A percentile compares a stretch with the other conserved stretches of the same genome.
Conservation (phyloP, 2,888 invertebrate genomes). For the Seira sanloemensis region DNA sequence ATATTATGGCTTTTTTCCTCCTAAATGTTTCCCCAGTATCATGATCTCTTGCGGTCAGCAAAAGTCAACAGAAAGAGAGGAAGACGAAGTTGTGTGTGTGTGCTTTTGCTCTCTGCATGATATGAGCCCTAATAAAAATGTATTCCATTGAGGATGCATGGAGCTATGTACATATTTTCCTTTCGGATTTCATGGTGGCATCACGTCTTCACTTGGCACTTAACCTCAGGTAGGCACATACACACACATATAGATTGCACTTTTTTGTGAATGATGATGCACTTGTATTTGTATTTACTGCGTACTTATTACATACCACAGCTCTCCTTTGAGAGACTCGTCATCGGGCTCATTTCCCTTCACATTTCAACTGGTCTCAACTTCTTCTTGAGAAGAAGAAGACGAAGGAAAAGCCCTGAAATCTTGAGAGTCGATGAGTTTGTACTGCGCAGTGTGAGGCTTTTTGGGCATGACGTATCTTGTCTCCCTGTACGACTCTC, state of each 20-base stretch:
- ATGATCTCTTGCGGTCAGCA: slow-evolving; percentile 64
- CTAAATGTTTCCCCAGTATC: slow-evolving; percentile 18
- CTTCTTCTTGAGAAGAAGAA: slow-evolving; percentile 1
- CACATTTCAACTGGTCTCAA: not conserved
- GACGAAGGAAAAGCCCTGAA: not conserved
- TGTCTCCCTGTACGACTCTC: slow-evolving; percentile 2
- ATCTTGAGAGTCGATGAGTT: slow-evolving; percentile 39
- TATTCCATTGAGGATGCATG: slow-evolving; percentile 60
- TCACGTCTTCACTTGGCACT: slow-evolving; percentile 66
- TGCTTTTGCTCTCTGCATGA: slow-evolving; percentile 59
- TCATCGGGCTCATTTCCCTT: too few relatives aligned
- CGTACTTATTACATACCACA: too few relatives aligned
- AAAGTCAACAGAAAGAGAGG: slow-evolving; percentile 52
- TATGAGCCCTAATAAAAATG: slow-evolving; percentile 65
- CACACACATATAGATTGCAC: slow-evolving; percentile 46
- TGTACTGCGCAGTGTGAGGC: slow-evolving; percentile 63
- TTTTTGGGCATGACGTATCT: slow-evolving; percentile 46
- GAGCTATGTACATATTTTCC: slow-evolving; percentile 54
- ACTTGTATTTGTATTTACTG: too few relatives aligned
- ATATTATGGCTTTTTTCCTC: slow-evolving; percentile 54
- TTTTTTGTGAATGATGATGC: slow-evolving; percentile 34
- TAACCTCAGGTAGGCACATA: slow-evolving; percentile 66
- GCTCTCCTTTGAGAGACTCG: slow-evolving; percentile 26
- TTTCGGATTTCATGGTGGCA: slow-evolving; percentile 66
- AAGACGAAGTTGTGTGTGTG: slow-evolving; percentile 39